Base-by-base conservation (phyloP, 2,888 invertebrate species). In the Sphecodes monilicornis region DNA sequence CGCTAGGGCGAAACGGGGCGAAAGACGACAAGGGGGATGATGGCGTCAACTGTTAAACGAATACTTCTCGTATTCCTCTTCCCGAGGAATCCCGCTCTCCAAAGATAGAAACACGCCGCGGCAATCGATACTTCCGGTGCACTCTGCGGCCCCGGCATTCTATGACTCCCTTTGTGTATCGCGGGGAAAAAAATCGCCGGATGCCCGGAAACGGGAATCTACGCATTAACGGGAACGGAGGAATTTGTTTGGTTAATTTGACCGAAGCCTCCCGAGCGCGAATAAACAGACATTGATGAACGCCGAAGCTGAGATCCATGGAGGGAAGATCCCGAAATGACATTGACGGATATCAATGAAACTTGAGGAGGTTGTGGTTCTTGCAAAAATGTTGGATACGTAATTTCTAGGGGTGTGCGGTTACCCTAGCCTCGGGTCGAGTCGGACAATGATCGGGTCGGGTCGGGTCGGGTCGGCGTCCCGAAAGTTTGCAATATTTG, bases 101-200 rank as follows among this genome's bases (percentile, higher is more conserved):
- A 32, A 39, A 69, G 68, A n/a, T 75, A 64, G 71, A 29, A 80
- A 76, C 68, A 64, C 66, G 54, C 66, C 46, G 54, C 50, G 36
- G 80, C 70, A 80, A 82, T 80, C 80, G 82, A 80, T 80, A 80
- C 71, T 71, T 64, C 70, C 80, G 22, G 64, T 46, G 29, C 64
- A 64, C 69, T 43, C 29, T 29, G 10, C 72, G 3, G 0, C 4
- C 32, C 10, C 36, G 41, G 60, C 64, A 64, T 75, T 64, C 60
- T 41, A 64, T 22, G 43, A 16, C 64, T 43, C 70, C 39, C 26
- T 76, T 68, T 68, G 18, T 39, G 5, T n/a, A 41, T n/a, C n/a
- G 16, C 26, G 26, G 70, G n/a, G n/a, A n/a, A 22, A 75, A 66
- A 43, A 54, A 70, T 46, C 50, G 41, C 1, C 5, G 54, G 32